Base-by-base conservation (phyloP, 2,113 vertebrate species). In the Willisornis vidua region DNA sequence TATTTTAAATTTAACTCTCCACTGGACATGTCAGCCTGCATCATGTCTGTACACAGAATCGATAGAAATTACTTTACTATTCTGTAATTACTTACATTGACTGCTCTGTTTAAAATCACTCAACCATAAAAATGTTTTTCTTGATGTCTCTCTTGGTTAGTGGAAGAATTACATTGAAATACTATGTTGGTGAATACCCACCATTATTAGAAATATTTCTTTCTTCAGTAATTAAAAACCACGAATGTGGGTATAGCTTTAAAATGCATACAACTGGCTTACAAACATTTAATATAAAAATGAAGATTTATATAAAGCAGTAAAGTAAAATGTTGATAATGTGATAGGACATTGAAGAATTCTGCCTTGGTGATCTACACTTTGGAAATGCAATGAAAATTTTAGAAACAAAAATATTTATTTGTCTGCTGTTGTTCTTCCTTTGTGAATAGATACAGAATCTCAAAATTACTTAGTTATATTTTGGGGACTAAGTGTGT, bases 31-130 rank as follows among this genome's bases (percentile, higher is more conserved):
- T 94, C 95, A 92, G 49, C 49, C 52, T 94, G 35, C 90, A 85
- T 96, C 85, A 90, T 79, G 48, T 94, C 95, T 96, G 33, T 96
- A 78, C 96, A 93, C 62, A 54, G 71, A 87, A 94, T 96, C 75
- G 0, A 73, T 97, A 95, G 81, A 93, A 96, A 97, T 96, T 85
- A 96, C 92, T 96, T 95, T 95, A 75, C 97, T 97, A 89, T 93
- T 97, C 90, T 94, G 62, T 97, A 97, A 97, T 98, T 97, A 96
- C 24, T 75, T 85, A 63, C 73, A 96, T 95, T 70, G 80, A 96
- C 79, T 96, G 89, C 76, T 96, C 85, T 94, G 75, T 96, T 97
- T 97, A 88, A 97, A 97, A 88, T 93, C 91, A 75, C 41, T 95
- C 89, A 96, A 79, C 94, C 87, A 51, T 88, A 72, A 81, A 96